phyloP scores from a whole-genome alignment of 2,888 invertebrate genomes.

The Ophion ventricosus region DNA sequence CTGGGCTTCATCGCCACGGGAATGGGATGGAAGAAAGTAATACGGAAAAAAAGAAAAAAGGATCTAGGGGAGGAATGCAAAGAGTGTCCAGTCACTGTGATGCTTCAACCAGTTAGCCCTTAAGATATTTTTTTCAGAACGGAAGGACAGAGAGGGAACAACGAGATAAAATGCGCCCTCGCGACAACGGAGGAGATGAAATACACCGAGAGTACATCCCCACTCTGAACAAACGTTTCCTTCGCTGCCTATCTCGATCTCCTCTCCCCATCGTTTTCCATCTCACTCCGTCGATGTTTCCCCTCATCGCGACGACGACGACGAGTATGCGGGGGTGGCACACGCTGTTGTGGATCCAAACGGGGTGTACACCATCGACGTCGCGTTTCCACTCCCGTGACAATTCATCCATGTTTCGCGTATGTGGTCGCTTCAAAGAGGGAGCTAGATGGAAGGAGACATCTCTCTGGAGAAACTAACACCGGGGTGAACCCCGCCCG shows the following conservation, averaged over 20 bases:
- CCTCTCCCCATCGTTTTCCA: constrained; percentile 15
- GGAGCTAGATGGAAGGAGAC: constrained; percentile 1
- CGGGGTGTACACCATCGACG: constrained; percentile 77
- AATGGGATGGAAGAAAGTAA: constrained; percentile 36
- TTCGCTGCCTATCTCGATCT: constrained; percentile 19
- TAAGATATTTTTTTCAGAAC: constrained; percentile 21
- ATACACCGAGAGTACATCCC: constrained; percentile 79
- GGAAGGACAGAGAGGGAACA: constrained; percentile 61
- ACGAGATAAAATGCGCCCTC: constrained; percentile 59
- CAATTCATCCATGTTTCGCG: constrained; percentile 30
- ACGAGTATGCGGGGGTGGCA: constrained; percentile 62
- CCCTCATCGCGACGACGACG: constrained; percentile 67
- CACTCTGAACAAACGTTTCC: constrained; percentile 64
- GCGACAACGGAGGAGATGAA: constrained; percentile 76
- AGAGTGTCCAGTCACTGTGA: constrained; percentile 37
- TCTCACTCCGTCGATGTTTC: constrained; percentile 47
- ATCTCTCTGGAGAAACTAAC: constrained; percentile 37
- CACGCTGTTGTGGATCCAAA: constrained; percentile 74
- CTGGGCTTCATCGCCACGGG: constrained; percentile 32
- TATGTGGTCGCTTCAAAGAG: constrained; percentile 10
- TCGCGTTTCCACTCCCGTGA: constrained; percentile 47
- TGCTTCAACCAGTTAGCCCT: constrained; percentile 11
- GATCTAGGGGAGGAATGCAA: constrained; percentile 43
- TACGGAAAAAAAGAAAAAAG: constrained; percentile 34
- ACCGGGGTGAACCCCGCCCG: constrained; percentile 79